phyloP scores from a whole-genome alignment of 1,140 invertebrate species.

The Homarus americanus region DNA sequence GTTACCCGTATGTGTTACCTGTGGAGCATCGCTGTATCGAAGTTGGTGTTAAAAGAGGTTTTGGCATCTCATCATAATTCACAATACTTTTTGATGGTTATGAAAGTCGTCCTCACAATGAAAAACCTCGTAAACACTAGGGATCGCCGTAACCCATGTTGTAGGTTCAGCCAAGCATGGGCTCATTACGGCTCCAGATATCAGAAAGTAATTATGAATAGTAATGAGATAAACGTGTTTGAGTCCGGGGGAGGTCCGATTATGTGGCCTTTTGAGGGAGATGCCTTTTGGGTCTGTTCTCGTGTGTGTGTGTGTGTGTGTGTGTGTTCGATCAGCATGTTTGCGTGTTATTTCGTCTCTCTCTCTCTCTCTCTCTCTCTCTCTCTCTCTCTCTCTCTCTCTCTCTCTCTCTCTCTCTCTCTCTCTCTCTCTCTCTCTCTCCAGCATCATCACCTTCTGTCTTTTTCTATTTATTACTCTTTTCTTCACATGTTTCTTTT shows the following conservation, averaged over 20 bases:
- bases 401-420: too few species aligned
- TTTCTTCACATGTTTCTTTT: too few species aligned
- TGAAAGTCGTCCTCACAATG: conserved; percentile 34
- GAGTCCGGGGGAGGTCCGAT: conserved; percentile 64
- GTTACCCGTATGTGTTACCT: too few species aligned
- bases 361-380: too few species aligned
- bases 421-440: too few species aligned
- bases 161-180: conserved; percentile 65
- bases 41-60: neutral
- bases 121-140: conserved; percentile 56
- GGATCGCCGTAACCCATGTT: conserved; percentile 54
- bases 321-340: neutral
- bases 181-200: conserved; percentile 66
- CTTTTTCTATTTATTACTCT: too few species aligned
- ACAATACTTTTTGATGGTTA: conserved; percentile 59
- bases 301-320: too few species aligned
- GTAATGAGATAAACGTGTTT: conserved; percentile 72
- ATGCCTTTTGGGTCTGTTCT: neutral
- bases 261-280: conserved; percentile 49
- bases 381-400: too few species aligned
- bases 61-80: conserved; percentile 53
- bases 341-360: neutral
- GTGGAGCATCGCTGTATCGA: too few species aligned
- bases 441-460: too few species aligned
- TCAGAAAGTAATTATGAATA: conserved; percentile 73